Conservation (phyloP, 2,797 vertebrate genomes). For the Coregonus sp. region DNA sequence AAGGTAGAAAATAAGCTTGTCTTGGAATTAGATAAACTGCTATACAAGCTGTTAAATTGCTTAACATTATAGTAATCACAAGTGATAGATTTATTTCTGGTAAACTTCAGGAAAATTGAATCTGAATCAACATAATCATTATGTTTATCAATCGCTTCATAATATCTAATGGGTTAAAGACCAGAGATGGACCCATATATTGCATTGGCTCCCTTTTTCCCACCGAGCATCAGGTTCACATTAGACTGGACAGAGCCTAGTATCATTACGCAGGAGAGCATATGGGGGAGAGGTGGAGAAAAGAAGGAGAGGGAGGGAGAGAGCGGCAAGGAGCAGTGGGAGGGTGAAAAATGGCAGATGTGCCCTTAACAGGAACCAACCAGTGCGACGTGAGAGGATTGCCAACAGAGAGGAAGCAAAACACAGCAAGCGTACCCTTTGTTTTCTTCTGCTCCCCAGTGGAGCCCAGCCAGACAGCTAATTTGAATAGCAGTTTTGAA, state of each 20-base stretch:
- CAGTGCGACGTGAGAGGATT: conserved; percentile 47
- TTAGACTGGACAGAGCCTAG: conserved; percentile 2
- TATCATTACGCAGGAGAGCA: conserved; percentile 24
- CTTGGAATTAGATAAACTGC: no score
- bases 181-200: conserved; percentile 45
- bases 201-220: not conserved
- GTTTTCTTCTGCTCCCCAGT: conserved; percentile 23
- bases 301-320: not conserved
- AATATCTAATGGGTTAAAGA: no score
- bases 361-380: conserved; percentile 47
- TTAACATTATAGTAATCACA: no score
- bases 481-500: conserved; percentile 25
- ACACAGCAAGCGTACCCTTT: conserved; percentile 20
- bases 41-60: no score
- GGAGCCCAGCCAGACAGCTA: conserved; percentile 20
- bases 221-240: conserved; percentile 11
- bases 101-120: no score
- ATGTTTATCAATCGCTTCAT: no score
- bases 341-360: conserved; percentile 53
- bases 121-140: no score
- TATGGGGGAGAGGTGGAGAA: not conserved
- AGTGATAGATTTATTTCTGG: no score
- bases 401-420: conserved; percentile 23
- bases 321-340: conserved; percentile 12
- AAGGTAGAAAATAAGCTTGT: no score